Conservation (phyloP, 1,140 invertebrate genomes). For the Leptinotarsa undecemlineata region DNA sequence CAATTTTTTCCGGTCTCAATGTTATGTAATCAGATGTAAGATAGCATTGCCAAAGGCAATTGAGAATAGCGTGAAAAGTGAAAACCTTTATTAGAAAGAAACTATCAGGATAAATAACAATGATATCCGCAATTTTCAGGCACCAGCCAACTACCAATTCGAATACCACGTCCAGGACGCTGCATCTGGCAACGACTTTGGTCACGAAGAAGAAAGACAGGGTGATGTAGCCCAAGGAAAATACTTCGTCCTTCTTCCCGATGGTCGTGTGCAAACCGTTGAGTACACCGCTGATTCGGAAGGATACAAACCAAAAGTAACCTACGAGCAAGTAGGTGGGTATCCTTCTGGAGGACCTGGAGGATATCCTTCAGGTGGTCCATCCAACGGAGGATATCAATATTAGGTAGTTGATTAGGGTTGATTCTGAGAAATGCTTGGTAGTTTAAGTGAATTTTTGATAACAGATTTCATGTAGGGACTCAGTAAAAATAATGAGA, state of each 20-base stretch:
- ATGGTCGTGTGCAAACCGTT: slow-evolving; percentile 76
- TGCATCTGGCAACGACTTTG: slow-evolving; percentile 70
- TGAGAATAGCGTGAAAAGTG: too few relatives aligned
- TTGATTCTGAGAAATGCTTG: neutral
- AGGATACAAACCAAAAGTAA: slow-evolving; percentile 77
- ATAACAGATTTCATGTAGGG: too few relatives aligned
- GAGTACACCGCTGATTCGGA: slow-evolving; percentile 76
- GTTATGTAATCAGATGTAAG: too few relatives aligned
- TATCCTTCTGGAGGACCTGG: slow-evolving; percentile 55
- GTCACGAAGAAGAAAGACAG: slow-evolving; percentile 70
- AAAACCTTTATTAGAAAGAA: neutral
- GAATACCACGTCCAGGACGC: slow-evolving; percentile 74
- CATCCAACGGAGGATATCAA: slow-evolving; percentile 25
- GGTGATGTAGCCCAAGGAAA: slow-evolving; percentile 69
- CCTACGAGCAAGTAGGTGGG: slow-evolving; percentile 66
- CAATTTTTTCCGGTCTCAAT: too few relatives aligned
- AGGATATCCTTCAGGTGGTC: slow-evolving; percentile 43
- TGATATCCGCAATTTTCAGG: slow-evolving; percentile 47
- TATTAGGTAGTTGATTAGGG: slow-evolving; percentile 13
- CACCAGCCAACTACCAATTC: slow-evolving; percentile 74
- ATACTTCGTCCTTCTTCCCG: slow-evolving; percentile 75
- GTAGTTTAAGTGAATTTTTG: neutral
- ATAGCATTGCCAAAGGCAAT: too few relatives aligned
- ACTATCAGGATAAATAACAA: too few relatives aligned
- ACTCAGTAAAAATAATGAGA: too few relatives aligned